Evolutionary conservation across 2,888 invertebrate genomes (phyloP).

Genomic region (Hyposoter didymator): DNA sequence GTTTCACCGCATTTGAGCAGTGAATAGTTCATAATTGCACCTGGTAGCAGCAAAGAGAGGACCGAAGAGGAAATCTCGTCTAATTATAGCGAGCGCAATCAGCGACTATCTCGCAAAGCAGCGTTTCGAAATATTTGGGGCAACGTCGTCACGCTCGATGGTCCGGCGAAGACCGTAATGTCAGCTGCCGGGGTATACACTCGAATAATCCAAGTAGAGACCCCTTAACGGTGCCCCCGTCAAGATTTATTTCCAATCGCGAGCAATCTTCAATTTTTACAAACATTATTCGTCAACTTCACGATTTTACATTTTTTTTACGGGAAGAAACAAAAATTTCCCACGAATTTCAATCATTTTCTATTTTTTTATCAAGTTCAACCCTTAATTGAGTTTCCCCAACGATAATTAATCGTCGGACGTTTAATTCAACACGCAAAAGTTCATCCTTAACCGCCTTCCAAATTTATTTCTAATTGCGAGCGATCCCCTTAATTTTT

Average conservation of each 20-base stretch:
- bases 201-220: slow-evolving; percentile 45
- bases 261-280: neutral
- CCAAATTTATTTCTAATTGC: slow-evolving; percentile 46
- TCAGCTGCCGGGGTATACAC: slow-evolving; percentile 22
- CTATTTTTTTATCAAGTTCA: neutral
- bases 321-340: neutral
- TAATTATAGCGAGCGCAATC: slow-evolving; percentile 25
- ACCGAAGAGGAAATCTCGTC: slow-evolving; percentile 33
- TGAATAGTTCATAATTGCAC: slow-evolving; percentile 55
- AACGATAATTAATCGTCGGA: neutral
- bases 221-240: slow-evolving; percentile 12
- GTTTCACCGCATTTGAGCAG: slow-evolving; percentile 55
- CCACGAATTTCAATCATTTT: neutral
- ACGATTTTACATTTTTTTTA: neutral
- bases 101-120: slow-evolving; percentile 30
- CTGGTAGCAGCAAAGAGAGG: slow-evolving; percentile 5
- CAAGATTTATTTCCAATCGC: slow-evolving; percentile 48
- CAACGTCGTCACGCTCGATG: slow-evolving; percentile 66
- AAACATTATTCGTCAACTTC: neutral
- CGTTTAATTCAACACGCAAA: too few relatives aligned
- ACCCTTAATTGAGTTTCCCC: neutral
- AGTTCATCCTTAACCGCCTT: slow-evolving; percentile 14
- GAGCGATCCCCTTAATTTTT: neutral
- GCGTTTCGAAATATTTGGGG: slow-evolving; percentile 57
- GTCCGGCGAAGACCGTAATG: slow-evolving; percentile 27